A percentile compares a stretch with the other conserved stretches of the same genome.
Conservation (phyloP, 1,140 invertebrate species). For the Drosophila sulfurigaster region DNA sequence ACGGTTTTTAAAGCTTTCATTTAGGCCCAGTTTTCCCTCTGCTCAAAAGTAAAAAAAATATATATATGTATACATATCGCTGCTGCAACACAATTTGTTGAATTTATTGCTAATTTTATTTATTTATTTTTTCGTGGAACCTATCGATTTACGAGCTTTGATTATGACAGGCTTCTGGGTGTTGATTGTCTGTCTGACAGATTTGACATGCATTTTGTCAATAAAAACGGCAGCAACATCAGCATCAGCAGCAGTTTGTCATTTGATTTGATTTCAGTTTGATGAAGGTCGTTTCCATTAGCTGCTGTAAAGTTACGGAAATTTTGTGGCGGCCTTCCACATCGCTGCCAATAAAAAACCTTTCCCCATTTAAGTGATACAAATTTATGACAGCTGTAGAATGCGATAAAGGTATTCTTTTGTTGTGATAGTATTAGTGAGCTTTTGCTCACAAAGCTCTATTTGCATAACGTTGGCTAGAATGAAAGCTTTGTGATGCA, state of each 20-base stretch:
- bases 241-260: slow-evolving; percentile 55
- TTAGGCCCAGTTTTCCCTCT: slow-evolving; percentile 3
- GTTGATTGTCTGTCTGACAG: slow-evolving; percentile 64
- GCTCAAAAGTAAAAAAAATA: background rate
- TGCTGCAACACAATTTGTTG: background rate
- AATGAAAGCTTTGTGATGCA: background rate
- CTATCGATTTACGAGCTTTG: slow-evolving; percentile 35
- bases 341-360: slow-evolving; percentile 8
- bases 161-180: slow-evolving; percentile 58
- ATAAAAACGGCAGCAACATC: slow-evolving; percentile 39
- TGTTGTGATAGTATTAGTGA: background rate
- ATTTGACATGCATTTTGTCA: slow-evolving; percentile 77
- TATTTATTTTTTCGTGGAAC: slow-evolving; percentile 12
- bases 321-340: slow-evolving; percentile 43
- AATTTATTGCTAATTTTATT: slow-evolving; percentile 71
- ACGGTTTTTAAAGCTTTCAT: slow-evolving; percentile 57
- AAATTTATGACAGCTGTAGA: slow-evolving; percentile 14
- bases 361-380: slow-evolving; percentile 2
- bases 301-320: slow-evolving; percentile 51
- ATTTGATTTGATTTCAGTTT: slow-evolving; percentile 66
- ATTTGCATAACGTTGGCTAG: no score
- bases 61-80: background rate
- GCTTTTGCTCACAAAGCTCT: background rate
- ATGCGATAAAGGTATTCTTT: background rate
- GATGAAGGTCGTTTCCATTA: slow-evolving; percentile 75